These are phyloP conservation scores for Sebastes schlegelii DNA, from an alignment of 2,113 vertebrate species.

Conservation along the genomic window DNA sequence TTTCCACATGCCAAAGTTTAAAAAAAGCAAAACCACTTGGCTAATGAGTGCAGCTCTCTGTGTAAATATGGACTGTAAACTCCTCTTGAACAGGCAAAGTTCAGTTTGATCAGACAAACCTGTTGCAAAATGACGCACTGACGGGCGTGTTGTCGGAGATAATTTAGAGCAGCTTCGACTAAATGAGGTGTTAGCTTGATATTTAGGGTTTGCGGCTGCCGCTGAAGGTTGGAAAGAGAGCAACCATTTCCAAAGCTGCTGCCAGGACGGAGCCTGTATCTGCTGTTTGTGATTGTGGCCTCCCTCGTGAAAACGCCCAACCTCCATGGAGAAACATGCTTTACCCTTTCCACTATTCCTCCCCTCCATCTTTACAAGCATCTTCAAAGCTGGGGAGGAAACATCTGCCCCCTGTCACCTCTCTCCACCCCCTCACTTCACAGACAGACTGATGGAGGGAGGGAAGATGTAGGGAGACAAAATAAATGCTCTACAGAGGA, in stretches of 20 bases:
- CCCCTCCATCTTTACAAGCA: conserved; percentile 52
- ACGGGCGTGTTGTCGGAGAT: neutral
- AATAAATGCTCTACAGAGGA: conserved; percentile 21
- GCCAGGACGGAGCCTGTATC: conserved; percentile 33
- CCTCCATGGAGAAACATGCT: conserved; percentile 26
- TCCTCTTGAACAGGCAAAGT: conserved; percentile 38
- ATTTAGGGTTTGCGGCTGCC: conserved; percentile 40
- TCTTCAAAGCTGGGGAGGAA: conserved; percentile 71
- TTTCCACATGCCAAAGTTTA: neutral
- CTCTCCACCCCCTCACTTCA: conserved; percentile 74
- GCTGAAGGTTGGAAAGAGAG: conserved; percentile 27
- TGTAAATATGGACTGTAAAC: conserved; percentile 34
- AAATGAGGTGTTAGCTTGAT: conserved; percentile 39
- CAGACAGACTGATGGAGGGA: conserved; percentile 24
- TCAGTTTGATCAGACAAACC: conserved; percentile 37
- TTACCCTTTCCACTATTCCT: conserved; percentile 42
- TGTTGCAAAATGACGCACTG: conserved; percentile 20
- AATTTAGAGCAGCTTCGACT: conserved; percentile 1
- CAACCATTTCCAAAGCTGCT: conserved; percentile 49
- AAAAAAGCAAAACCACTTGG: neutral
- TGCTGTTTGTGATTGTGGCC: conserved; percentile 29
- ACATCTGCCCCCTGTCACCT: conserved; percentile 72
- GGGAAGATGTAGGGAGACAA: neutral
- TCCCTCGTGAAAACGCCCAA: conserved; percentile 31
- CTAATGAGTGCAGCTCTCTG: conserved; percentile 16